Evolutionary conservation across 2,797 vertebrate species (phyloP), one percentile per base, ranked within the genome.

Genomic region (Myotis findleyi): DNA sequence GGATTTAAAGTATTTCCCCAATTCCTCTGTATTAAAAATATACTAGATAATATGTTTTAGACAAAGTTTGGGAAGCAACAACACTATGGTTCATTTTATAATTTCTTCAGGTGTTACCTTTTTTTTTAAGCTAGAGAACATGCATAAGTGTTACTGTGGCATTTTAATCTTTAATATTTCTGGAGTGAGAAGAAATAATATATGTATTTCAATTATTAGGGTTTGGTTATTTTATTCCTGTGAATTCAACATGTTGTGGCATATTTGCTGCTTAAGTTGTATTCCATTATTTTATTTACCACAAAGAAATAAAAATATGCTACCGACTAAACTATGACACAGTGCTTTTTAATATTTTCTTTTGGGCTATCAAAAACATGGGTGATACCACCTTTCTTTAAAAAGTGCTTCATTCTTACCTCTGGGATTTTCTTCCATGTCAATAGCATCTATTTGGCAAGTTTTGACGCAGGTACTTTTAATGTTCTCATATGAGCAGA

Each of bases 161-260:
- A 68, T 64, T 95, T 87, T 76, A 91, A 89, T 47, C 16, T 84
- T 89, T n/a, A 62, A 53, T 91, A n/a, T 91, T 94, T 95, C 49
- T 95, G 75, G 5, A 92, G 30, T 68, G 25, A 94, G 62, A 82
- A 68, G 44, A 75, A 85, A 53, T 80, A 82, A 51, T 38, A 76
- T 53, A 64, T 51, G 23, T 47, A 64, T 96, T 90, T 76, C 69
- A 95, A 77, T 57, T 77, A 55, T 38, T 66, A 96, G 49, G 3
- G 18, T 47, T 85, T 51, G 9, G 30, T 68, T 94, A 87, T 79
- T 88, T 95, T 92, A 73, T 89, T 76, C 10, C 55, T 77, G 1
- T 53, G 91, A 89, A 53, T 62, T 79, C 36, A 55, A 33, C 80
- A 72, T 4, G 25, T 84, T 89, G 27, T 82, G 17, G 21, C 55